Conservation (phyloP, 2,797 vertebrate species). For the Peromyscus nudipes region DNA sequence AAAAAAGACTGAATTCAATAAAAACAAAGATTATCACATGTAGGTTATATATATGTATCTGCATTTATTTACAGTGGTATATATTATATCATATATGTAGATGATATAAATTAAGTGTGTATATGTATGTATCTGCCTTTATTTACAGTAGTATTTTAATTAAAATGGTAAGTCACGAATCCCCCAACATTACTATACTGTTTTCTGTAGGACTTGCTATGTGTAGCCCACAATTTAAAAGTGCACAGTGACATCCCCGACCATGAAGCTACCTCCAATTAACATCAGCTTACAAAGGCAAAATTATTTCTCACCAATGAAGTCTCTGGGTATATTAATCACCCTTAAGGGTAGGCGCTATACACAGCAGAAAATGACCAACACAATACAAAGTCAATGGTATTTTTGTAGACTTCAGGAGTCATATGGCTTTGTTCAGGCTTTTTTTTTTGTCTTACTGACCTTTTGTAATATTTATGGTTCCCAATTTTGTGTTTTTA, state of each 20-base stretch:
- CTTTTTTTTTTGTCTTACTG: background rate
- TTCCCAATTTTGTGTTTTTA: background rate
- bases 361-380: too few species aligned
- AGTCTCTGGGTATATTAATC: too few species aligned
- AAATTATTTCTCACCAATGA: background rate
- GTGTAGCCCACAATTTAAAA: background rate
- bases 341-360: background rate
- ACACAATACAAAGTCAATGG: background rate
- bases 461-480: background rate
- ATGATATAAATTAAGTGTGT: background rate
- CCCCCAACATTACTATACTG: background rate
- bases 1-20: background rate
- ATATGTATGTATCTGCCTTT: background rate
- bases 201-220: background rate
- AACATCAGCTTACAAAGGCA: too few species aligned
- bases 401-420: background rate
- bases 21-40: background rate
- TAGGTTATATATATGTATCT: background rate
- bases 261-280: background rate
- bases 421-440: background rate
- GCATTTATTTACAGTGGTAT: background rate
- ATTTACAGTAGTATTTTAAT: background rate
- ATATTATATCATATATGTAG: background rate
- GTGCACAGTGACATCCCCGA: background rate
- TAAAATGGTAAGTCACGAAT: background rate